Evolutionary conservation across 2,113 vertebrate species (phyloP), one percentile per base, ranked within the genome.

Genomic region (Brachionichthys hirsutus): DNA sequence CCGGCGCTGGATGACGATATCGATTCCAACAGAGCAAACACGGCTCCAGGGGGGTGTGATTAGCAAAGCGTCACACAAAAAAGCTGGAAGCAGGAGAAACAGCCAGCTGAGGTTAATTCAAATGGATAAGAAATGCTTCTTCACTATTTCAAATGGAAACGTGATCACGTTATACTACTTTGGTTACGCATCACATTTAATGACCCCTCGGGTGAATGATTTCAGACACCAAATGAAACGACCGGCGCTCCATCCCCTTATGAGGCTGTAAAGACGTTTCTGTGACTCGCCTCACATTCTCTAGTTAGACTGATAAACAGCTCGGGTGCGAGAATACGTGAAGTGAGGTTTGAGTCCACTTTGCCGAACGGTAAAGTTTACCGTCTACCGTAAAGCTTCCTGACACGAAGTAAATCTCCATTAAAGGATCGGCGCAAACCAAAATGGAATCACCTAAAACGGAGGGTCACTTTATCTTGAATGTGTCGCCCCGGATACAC

Each of bases 291-390:
- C 18, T 57, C 30, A 56, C 44, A 19, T 61, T 43, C 19, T 30
- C 17, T 18, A 35, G 30, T 52, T 11, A 15, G 13, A 15, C 43
- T 60, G 18, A 35, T 66, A 43, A 71, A 59, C 42, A 60, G 19
- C 35, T 64, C 50, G 9, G 15, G 24, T 20, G n/a, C n/a, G n/a
- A n/a, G n/a, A n/a, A n/a, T n/a, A n/a, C n/a, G n/a, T n/a, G n/a
- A n/a, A n/a, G n/a, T n/a, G n/a, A n/a, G n/a, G n/a, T n/a, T n/a
- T n/a, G n/a, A n/a, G n/a, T n/a, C n/a, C n/a, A n/a, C n/a, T n/a
- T n/a, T n/a, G n/a, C n/a, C n/a, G n/a, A n/a, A n/a, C n/a, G n/a
- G n/a, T n/a, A n/a, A n/a, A n/a, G n/a, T n/a, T n/a, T n/a, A n/a
- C n/a, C n/a, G n/a, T n/a, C n/a, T n/a, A n/a, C n/a, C n/a, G n/a